Conservation (phyloP, 1,140 invertebrate genomes). For the Argopecten irradians region DNA sequence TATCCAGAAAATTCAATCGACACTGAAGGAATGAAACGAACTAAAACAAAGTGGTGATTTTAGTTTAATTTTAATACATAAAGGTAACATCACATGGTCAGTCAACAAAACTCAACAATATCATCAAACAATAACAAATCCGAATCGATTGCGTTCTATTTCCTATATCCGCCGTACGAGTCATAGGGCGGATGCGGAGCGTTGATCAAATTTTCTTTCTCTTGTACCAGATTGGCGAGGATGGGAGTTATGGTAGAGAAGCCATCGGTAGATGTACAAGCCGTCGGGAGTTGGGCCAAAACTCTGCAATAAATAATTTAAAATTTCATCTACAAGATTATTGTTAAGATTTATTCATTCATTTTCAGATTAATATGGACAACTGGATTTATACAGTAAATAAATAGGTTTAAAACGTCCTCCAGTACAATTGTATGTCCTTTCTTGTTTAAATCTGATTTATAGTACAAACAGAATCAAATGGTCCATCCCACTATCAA, state of each 20-base stretch:
- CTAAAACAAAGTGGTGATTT: background rate
- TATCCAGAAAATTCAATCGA: too few species aligned
- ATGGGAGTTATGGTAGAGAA: background rate
- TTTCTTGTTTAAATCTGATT: too few species aligned
- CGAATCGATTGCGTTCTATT: background rate
- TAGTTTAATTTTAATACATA: background rate
- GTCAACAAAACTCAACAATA: background rate
- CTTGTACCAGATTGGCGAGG: background rate
- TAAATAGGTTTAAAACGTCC: too few species aligned
- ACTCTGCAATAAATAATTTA: background rate
- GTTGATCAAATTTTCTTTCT: background rate
- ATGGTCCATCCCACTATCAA: too few species aligned
- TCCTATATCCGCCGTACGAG: background rate
- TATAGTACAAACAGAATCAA: too few species aligned
- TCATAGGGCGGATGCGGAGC: too few species aligned
- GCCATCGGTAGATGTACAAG: background rate
- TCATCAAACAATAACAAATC: background rate
- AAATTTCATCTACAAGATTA: too few species aligned
- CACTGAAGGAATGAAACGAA: background rate
- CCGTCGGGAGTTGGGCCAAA: background rate
- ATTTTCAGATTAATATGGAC: too few species aligned
- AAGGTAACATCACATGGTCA: background rate
- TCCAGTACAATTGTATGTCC: too few species aligned
- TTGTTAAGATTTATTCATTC: too few species aligned
- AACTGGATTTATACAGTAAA: too few species aligned